Evolutionary conservation across 2,113 vertebrate genomes (phyloP), one percentile per base, ranked within the genome.

Genomic region (Siniperca knerii): DNA sequence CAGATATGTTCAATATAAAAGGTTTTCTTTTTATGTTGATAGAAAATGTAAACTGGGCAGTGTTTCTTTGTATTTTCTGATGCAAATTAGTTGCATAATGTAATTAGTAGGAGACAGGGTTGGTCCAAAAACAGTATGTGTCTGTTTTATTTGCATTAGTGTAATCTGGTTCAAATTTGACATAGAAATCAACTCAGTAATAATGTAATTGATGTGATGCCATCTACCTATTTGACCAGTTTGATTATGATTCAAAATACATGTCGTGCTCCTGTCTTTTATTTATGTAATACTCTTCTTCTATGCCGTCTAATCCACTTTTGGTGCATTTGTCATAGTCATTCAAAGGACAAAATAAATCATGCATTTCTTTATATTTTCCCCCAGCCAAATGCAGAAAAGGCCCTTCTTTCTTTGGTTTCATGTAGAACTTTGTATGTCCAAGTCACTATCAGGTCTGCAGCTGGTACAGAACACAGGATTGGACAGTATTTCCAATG

Each of bases 311-410:
- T 81, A 29, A 79, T 69, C 20, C 33, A 55, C 40, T 74, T 62
- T 29, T 20, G 44, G 9, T 67, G 16, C 35, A n/a, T 60, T 23
- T 44, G 35, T 48, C 55, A 48, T 4, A 40, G 50, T 75, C 69
- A 52, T 81, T 70, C 44, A 37, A 71, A 68, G 68, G 21, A 52
- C 16, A 52, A 35, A 23, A 50, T 40, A n/a, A 70, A 61, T 33
- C n/a, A 64, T 84, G 37, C 10, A 80, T 35, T 64, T 46, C 6
- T 79, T 76, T 70, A 35, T 57, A 20, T 73, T 48, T 72, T 23
- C 4, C 2, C 33, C 44, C 6, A 80, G 46, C 35, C n/a, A 25
- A 74, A 57, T 52, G 6, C 13, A 10, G 40, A 57, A 3, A 11
- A 75, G 23, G 9, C 37, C n/a, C 23, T 69, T 23, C 58, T 12